Evolutionary conservation across 2,797 vertebrate genomes (phyloP).

Genomic region (Staurois parvus): DNA sequence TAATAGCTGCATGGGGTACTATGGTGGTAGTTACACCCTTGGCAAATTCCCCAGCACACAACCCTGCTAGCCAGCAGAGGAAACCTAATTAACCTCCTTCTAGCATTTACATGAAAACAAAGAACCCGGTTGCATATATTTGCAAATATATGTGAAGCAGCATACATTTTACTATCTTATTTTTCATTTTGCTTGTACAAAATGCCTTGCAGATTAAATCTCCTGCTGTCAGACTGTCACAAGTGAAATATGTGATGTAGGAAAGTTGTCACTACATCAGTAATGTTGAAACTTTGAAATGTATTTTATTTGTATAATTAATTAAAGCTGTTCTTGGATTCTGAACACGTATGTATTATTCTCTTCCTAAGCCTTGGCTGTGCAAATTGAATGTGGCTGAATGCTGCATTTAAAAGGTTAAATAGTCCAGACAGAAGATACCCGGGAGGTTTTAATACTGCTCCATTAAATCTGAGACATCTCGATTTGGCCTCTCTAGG

Average conservation of each 20-base stretch:
- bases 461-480: constrained; percentile 47
- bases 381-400: constrained; percentile 22
- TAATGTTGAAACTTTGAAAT: constrained; percentile 11
- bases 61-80: too few relatives aligned
- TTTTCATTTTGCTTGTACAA: background rate
- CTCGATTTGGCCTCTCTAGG: constrained; percentile 7
- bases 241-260: background rate
- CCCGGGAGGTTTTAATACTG: constrained; percentile 47
- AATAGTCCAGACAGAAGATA: constrained; percentile 50
- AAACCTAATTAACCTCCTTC: background rate
- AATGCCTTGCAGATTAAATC: background rate
- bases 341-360: constrained; percentile 14
- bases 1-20: too few relatives aligned
- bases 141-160: background rate
- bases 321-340: constrained; percentile 17
- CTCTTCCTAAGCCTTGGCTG: background rate
- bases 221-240: background rate
- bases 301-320: background rate
- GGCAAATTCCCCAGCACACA: too few relatives aligned
- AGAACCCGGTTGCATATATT: background rate
- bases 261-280: background rate
- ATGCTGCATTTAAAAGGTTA: constrained; percentile 51
- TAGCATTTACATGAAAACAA: background rate
- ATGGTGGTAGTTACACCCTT: too few relatives aligned
- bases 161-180: background rate